Conservation (phyloP, 2,797 vertebrate species). For the Parotocinclus haroldoi region DNA sequence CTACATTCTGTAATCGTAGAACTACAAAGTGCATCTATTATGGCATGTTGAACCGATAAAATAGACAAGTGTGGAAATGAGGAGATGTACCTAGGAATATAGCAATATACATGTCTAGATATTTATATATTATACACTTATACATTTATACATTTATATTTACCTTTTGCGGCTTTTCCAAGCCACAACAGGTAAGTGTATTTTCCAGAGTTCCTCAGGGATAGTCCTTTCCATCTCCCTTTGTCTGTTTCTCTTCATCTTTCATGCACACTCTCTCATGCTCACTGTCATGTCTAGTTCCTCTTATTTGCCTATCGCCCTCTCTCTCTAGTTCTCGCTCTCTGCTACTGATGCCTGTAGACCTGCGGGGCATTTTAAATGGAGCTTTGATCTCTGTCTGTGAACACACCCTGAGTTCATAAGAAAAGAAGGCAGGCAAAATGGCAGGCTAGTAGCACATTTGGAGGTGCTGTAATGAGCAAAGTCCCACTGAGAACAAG, state of each 20-base stretch:
- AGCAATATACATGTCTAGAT: too few species aligned
- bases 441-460: constrained; percentile 26
- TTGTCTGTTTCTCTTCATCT: neutral
- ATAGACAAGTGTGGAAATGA: too few species aligned
- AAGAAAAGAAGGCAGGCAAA: constrained; percentile 17
- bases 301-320: neutral
- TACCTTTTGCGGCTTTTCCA: neutral
- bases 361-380: constrained; percentile 44
- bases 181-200: neutral
- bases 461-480: constrained; percentile 35
- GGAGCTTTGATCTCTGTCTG: constrained; percentile 50
- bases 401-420: constrained; percentile 27
- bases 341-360: constrained; percentile 32
- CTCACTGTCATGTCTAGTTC: too few species aligned
- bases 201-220: neutral
- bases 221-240: neutral
- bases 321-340: neutral
- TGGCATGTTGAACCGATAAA: too few species aligned
- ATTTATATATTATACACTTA: too few species aligned
- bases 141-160: too few species aligned
- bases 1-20: too few species aligned
- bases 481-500: constrained; percentile 31
- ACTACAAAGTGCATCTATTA: too few species aligned
- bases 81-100: too few species aligned
- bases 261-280: too few species aligned